Evolutionary conservation across 2,888 invertebrate genomes (phyloP), one percentile per base, ranked within the genome.

Genomic region (Agriopis aurantiaria): DNA sequence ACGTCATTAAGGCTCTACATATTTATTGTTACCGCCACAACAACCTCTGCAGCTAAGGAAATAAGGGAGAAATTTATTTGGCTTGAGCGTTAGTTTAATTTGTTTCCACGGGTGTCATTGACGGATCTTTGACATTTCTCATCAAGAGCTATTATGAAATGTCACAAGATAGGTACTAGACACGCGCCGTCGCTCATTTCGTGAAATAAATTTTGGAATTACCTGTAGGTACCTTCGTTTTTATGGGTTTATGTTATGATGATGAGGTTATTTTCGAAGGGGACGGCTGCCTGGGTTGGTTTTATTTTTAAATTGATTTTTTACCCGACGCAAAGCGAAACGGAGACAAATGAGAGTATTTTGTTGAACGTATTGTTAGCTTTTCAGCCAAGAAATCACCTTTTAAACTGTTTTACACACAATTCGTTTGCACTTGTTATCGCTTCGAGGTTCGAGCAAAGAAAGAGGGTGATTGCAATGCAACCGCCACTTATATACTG

Each of bases 91-190:
- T 53, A 49, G 62, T 62, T 64, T 14, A 52, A 11, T 52, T 69
- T 55, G 51, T 64, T 58, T 7, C n/a, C 12, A 65, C 60, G 68
- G 74, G 75, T 77, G 88, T 86, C 87, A 85, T 85, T 88, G 87
- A 87, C 75, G 81, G 79, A 88, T 87, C 75, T 80, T 72, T 67
- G 74, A 71, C 85, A 85, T 87, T 86, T 84, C 79, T 87, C 85
- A 85, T 81, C 73, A 80, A 81, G 82, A 71, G 77, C 77, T 77
- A 80, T 84, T 85, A 83, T 76, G 77, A 80, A 83, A 84, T 78
- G 75, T 77, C 76, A 71, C 62, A n/a, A 48, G 71, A 66, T 68
- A 48, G 71, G 63, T 68, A 76, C 70, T 73, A 65, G 73, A 71
- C 74, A 74, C 76, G 77, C 71, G 68, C 71, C 74, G 74, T 62